phyloP scores from a whole-genome alignment of 2,113 vertebrate genomes.

The Daboia siamensis region DNA sequence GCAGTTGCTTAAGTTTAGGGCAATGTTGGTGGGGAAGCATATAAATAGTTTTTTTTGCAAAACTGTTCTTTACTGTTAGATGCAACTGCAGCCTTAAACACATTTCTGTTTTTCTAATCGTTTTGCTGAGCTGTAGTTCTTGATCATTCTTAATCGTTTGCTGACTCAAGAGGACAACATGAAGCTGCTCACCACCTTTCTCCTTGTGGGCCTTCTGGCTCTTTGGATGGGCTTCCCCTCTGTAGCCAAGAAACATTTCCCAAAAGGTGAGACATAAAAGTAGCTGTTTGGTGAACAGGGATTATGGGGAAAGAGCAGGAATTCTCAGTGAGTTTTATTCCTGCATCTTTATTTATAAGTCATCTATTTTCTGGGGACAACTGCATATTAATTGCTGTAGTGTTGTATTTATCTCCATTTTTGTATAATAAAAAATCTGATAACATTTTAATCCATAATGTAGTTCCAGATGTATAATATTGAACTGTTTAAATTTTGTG shows the following conservation, averaged over 20 bases:
- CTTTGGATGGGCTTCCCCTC: not conserved
- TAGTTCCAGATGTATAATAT: too few species aligned
- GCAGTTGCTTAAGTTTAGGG: not conserved
- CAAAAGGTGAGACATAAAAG: not conserved
- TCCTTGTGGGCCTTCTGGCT: not conserved
- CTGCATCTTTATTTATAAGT: too few species aligned
- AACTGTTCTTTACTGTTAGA: not conserved
- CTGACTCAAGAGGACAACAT: not conserved
- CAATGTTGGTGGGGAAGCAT: not conserved
- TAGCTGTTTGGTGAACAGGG: too few species aligned
- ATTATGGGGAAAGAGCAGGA: too few species aligned
- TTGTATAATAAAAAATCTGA: too few species aligned
- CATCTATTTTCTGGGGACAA: too few species aligned
- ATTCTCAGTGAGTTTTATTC: not conserved
- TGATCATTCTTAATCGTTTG: too few species aligned
- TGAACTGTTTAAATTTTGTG: too few species aligned
- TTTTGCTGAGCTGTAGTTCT: not conserved
- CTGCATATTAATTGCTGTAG: too few species aligned
- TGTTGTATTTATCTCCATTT: too few species aligned
- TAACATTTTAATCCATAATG: too few species aligned
- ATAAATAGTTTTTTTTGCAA: not conserved
- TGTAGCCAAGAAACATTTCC: not conserved
- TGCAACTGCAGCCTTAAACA: not conserved
- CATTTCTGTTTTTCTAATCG: not conserved
- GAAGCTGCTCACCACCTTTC: not conserved